A percentile compares a stretch with the other conserved stretches of the same genome.
phyloP scores from a whole-genome alignment of 2,888 invertebrate genomes.

The Crioceris asparagi region DNA sequence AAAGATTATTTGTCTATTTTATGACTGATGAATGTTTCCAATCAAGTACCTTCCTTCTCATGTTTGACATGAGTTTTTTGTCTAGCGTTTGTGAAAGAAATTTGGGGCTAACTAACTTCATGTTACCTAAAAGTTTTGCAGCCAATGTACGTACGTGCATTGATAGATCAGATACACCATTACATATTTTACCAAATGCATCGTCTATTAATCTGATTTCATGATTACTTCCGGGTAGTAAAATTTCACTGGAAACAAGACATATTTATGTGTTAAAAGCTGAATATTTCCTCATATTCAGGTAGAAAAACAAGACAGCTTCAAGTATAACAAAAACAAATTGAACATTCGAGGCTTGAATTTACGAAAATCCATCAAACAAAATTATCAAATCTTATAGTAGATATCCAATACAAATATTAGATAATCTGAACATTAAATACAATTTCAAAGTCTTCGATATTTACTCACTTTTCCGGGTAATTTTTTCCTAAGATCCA shows the following conservation, averaged over 20 bases:
- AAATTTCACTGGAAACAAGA: conserved; percentile 55
- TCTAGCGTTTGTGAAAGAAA: conserved; percentile 94
- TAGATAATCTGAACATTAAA: not conserved
- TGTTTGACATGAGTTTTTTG: conserved; percentile 94
- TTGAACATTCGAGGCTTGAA: no score
- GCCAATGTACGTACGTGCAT: conserved; percentile 79
- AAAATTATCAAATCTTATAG: no score
- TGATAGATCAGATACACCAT: conserved; percentile 84
- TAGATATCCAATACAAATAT: no score
- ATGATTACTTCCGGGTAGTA: conserved; percentile 63
- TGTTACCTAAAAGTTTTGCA: conserved; percentile 74
- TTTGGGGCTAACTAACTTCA: conserved; percentile 75
- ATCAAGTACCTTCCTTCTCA: conserved; percentile 65
- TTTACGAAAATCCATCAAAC: no score
- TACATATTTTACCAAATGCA: conserved; percentile 91
- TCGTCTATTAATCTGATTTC: conserved; percentile 87
- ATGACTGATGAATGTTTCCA: no score
- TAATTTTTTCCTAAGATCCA: conserved; percentile 79
- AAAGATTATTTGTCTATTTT: not conserved
- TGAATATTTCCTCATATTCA: no score
- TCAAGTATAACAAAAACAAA: no score
- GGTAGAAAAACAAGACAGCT: no score
- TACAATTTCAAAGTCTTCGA: no score
- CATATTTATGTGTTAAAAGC: no score
- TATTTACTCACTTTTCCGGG: conserved; percentile 72